These are phyloP conservation scores for Fulica atra DNA, from an alignment of 2,113 vertebrate genomes.

Conservation along the genomic window DNA sequence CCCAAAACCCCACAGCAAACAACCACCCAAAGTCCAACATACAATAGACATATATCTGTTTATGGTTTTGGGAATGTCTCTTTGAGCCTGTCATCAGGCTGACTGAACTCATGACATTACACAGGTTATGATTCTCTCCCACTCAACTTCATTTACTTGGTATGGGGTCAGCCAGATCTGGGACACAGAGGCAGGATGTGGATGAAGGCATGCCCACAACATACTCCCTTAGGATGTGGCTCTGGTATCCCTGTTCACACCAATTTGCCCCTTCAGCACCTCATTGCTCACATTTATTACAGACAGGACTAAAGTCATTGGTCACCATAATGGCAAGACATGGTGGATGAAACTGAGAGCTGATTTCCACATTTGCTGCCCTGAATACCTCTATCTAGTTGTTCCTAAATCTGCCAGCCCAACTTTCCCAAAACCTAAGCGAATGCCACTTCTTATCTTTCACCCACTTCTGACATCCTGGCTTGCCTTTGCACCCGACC, in stretches of 20 bases:
- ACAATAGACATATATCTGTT: not conserved
- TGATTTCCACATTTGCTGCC: not conserved
- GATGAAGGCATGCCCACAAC: not conserved
- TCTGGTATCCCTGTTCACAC: not conserved
- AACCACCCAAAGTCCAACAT: too few relatives aligned
- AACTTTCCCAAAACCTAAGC: not conserved
- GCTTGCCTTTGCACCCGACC: not conserved
- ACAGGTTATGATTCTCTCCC: not conserved
- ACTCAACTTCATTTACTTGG: not conserved
- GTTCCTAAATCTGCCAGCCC: not conserved
- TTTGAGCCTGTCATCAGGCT: not conserved
- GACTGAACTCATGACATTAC: not conserved
- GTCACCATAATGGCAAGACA: not conserved
- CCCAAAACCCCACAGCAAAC: not conserved
- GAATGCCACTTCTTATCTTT: not conserved
- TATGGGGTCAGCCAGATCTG: not conserved
- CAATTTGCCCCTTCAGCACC: not conserved
- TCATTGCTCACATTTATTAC: not conserved
- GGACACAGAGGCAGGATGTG: not conserved
- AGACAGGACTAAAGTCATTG: not conserved
- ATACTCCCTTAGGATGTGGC: accelerated
- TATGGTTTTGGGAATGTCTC: not conserved
- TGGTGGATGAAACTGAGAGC: not conserved
- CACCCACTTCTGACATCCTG: not conserved
- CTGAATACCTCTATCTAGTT: not conserved